A percentile compares a stretch with the other conserved stretches of the same genome.
Evolutionary conservation across 2,797 vertebrate genomes (phyloP).

Genomic region (Brachyrhaphis roseni): DNA sequence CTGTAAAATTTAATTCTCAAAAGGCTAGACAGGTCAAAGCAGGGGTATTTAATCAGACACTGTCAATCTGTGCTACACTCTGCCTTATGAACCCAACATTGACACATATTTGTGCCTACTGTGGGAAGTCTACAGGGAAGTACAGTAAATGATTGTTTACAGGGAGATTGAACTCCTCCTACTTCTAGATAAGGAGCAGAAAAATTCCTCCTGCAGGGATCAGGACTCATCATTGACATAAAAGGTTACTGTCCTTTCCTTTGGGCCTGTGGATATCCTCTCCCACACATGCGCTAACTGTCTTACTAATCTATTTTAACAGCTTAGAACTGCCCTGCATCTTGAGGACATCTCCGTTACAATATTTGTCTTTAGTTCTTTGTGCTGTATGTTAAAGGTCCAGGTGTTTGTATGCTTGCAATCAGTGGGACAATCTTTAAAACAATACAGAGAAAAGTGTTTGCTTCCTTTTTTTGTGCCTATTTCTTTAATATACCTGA

Average conservation of each 20-base stretch:
- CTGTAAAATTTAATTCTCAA: constrained; percentile 53
- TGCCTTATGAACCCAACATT: not conserved
- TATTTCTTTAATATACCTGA: not conserved
- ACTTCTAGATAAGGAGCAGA: constrained; percentile 72
- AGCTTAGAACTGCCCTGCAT: constrained; percentile 39
- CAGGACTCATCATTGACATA: constrained; percentile 38
- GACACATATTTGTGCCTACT: constrained; percentile 42
- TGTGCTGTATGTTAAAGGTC: constrained; percentile 48
- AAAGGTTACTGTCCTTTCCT: constrained; percentile 19
- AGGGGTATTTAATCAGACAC: constrained; percentile 8
- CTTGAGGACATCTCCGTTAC: constrained; percentile 55
- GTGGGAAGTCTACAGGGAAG: constrained; percentile 36
- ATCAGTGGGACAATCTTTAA: constrained; percentile 60
- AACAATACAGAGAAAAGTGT: not conserved
- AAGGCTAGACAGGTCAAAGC: constrained; percentile 41
- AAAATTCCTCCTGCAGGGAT: constrained; percentile 48
- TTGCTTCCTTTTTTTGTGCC: constrained; percentile 3
- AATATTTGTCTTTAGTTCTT: constrained; percentile 73
- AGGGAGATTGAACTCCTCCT: constrained; percentile 52
- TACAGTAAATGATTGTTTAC: constrained; percentile 65
- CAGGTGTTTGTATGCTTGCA: constrained; percentile 70
- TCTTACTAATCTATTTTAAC: constrained; percentile 26
- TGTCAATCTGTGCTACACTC: constrained; percentile 8
- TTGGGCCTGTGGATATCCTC: constrained; percentile 16
- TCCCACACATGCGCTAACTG: constrained; percentile 10